Conservation (phyloP, 2,797 vertebrate genomes). For the Philypnodon macrostomus region DNA sequence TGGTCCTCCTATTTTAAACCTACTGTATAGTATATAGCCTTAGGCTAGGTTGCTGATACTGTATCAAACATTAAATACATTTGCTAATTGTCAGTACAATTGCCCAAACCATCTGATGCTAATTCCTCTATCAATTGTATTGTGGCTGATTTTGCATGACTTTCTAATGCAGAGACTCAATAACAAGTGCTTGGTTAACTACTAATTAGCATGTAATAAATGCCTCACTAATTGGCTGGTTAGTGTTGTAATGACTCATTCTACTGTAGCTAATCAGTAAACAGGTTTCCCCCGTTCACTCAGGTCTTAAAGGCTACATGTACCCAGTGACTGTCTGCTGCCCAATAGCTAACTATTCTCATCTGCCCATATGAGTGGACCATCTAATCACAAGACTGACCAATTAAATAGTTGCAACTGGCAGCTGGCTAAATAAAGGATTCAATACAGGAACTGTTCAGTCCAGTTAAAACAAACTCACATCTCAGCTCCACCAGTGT, state of each 20-base stretch:
- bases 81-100: no score
- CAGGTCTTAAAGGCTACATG: neutral
- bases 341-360: slow-evolving; percentile 6
- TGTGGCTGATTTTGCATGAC: no score
- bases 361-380: slow-evolving; percentile 4
- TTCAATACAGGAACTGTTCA: slow-evolving; percentile 45
- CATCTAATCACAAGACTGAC: slow-evolving; percentile 22
- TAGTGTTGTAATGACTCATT: neutral
- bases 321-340: neutral
- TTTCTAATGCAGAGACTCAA: neutral
- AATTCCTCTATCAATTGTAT: no score
- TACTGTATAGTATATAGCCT: no score
- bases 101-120: no score
- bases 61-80: no score
- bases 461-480: slow-evolving; percentile 67
- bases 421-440: slow-evolving; percentile 43
- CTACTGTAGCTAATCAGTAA: slow-evolving; percentile 1
- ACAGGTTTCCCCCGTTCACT: neutral
- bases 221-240: neutral
- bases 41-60: no score
- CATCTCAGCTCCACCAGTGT: slow-evolving; percentile 38
- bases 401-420: slow-evolving; percentile 30
- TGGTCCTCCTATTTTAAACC: no score
- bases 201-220: neutral
- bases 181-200: no score